A percentile compares a stretch with the other conserved stretches of the same genome.
These are phyloP conservation scores for Pachymerium ferrugineum DNA, from an alignment of 2,888 invertebrate genomes.

Conservation along the genomic window DNA sequence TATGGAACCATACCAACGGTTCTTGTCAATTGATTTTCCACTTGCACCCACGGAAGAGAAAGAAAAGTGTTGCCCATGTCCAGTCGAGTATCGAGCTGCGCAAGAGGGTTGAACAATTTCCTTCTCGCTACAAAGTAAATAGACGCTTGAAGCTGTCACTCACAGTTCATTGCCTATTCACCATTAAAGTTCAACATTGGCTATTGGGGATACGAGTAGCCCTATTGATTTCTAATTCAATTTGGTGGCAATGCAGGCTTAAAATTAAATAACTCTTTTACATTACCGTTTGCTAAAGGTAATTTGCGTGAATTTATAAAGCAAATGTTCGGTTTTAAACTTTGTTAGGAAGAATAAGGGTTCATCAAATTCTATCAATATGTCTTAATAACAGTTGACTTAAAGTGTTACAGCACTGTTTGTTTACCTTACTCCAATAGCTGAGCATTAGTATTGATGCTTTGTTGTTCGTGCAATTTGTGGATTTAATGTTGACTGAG, in stretches of 20 bases:
- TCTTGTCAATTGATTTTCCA: background rate
- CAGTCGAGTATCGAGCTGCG: background rate
- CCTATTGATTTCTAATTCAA: background rate
- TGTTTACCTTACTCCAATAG: too few species aligned
- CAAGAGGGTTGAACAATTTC: background rate
- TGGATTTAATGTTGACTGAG: too few species aligned
- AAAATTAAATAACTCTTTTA: background rate
- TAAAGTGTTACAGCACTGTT: too few species aligned
- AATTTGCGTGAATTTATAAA: too few species aligned
- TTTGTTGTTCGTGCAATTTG: too few species aligned
- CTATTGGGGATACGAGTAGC: background rate
- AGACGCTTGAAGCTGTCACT: background rate
- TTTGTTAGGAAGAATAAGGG: too few species aligned
- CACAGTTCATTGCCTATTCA: constrained; percentile 6
- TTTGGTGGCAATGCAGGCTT: background rate
- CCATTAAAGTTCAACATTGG: background rate
- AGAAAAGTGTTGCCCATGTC: background rate
- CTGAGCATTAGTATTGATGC: too few species aligned
- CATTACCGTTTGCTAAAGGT: background rate
- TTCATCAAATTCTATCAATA: too few species aligned
- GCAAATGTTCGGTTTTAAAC: too few species aligned
- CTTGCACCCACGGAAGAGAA: background rate
- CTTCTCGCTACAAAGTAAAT: background rate
- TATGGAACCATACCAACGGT: too few species aligned
- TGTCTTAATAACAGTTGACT: too few species aligned